Evolutionary conservation across 64 coral and sea anemone species (phyloP).

Genomic region (Stylophora pistillata): DNA sequence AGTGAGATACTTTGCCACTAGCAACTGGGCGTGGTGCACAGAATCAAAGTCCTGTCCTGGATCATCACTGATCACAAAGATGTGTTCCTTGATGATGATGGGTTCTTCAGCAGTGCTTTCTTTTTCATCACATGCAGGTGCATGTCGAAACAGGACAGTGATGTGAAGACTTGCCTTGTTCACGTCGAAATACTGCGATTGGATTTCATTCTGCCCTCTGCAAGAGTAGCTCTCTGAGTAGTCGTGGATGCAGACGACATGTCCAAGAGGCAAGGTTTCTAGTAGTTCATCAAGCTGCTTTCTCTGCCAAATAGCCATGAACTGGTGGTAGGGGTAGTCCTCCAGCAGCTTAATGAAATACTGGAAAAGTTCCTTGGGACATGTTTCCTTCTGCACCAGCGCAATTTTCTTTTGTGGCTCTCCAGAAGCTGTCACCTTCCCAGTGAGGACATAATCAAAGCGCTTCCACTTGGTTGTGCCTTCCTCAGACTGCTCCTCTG

Average conservation of each 20-base stretch:
- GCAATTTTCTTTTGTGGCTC: slow-evolving; percentile 54
- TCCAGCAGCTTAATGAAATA: slow-evolving; percentile 58
- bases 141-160: slow-evolving; percentile 46
- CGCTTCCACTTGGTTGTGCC: slow-evolving; percentile 39
- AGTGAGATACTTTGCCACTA: background rate
- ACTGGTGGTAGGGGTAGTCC: slow-evolving; percentile 59
- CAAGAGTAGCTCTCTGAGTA: slow-evolving; percentile 68
- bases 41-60: slow-evolving; percentile 48
- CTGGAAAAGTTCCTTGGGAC: slow-evolving; percentile 46
- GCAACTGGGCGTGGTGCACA: slow-evolving; percentile 34
- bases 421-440: slow-evolving; percentile 35
- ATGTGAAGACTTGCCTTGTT: slow-evolving; percentile 69
- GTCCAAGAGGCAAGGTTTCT: slow-evolving; percentile 42
- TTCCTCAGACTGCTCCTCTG: slow-evolving; percentile 7
- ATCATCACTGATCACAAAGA: slow-evolving; percentile 58
- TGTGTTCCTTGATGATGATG: slow-evolving; percentile 43
- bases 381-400: slow-evolving; percentile 53
- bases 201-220: slow-evolving; percentile 47
- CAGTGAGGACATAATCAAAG: slow-evolving; percentile 17
- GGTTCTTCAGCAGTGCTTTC: slow-evolving; percentile 50
- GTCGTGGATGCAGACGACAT: slow-evolving; percentile 58
- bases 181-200: slow-evolving; percentile 49
- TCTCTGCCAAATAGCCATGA: slow-evolving; percentile 71
- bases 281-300: slow-evolving; percentile 57
- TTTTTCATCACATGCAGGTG: slow-evolving; percentile 34